Base-by-base conservation (phyloP, 1,140 invertebrate genomes). In the Metaphire vulgaris region DNA sequence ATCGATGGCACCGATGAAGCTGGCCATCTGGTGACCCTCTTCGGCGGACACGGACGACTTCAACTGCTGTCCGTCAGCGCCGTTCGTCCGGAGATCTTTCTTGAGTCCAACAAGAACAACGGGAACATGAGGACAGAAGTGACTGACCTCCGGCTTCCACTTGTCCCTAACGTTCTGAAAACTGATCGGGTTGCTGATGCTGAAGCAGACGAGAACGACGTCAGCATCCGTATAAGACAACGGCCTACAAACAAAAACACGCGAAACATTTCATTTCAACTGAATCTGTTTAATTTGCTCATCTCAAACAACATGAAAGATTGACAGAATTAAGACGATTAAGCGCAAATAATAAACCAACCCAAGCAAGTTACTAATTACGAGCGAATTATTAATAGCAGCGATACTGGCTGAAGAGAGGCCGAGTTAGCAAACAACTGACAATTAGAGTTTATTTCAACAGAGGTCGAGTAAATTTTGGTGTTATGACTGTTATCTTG, bases 11-110 rank as follows among this genome's bases (percentile, higher is more conserved):
- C 28, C 21, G 6, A 73, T 29, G 6, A 12, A 26, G 6, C 14
- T 6, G 2, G 71, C 71, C 33, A 73, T 28, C 14, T 26, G 28
- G 2, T 69, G 71, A 14, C 71, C 71, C 28, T 73, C 71, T 31
- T 73, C 71, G 2, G 33, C 2, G 6, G 32, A 12, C 2, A 73
- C 71, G 6, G 71, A 30, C n/a, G n/a, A n/a, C n/a, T 70, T 70
- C 64, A 65, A n/a, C n/a, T 69, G 2, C 30, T 69, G n/a, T 69
- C 26, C 26, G 67, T 28, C 67, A 6, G 92, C 92, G 31, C 95
- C 93, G 89, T 98, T 96, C 88, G 97, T 97, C 82, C 32, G 6
- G 15, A 72, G 33, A 72, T 30, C 31, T n/a, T n/a, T 32, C 15
- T 72, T 72, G 6, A 15, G 15, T 69, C 67, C 67, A 2, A 69